Evolutionary conservation across 2,888 invertebrate genomes (phyloP).

Genomic region (Macrosoma leucophasiata): DNA sequence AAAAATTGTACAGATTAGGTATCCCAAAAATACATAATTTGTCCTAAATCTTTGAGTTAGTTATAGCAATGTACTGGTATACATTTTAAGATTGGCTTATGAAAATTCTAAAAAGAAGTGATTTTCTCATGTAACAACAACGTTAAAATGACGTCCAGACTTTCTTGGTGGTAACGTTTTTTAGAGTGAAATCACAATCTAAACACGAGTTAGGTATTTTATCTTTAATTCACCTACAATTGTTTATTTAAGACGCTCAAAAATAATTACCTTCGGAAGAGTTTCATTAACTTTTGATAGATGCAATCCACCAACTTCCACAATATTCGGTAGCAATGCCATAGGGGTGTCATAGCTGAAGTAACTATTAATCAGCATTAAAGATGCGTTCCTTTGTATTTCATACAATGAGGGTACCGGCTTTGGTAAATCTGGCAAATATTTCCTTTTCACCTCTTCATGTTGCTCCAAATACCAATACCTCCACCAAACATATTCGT

Average conservation of each 20-base stretch:
- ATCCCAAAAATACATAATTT: too few species aligned
- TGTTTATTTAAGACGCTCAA: slow-evolving; percentile 74
- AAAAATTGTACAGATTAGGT: too few species aligned
- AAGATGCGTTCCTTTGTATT: slow-evolving; percentile 49
- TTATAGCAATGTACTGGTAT: too few species aligned
- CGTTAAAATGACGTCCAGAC: too few species aligned
- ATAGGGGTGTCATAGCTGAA: slow-evolving; percentile 58
- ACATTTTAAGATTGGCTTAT: too few species aligned
- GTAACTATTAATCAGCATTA: slow-evolving; percentile 66
- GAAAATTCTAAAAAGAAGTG: too few species aligned
- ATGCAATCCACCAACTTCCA: slow-evolving; percentile 76
- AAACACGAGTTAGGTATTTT: too few species aligned
- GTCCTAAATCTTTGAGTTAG: too few species aligned
- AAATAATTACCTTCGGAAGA: slow-evolving; percentile 47
- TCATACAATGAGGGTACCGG: slow-evolving; percentile 53
- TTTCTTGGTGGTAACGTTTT: too few species aligned
- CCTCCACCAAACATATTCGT: slow-evolving; percentile 53
- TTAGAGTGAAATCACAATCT: too few species aligned
- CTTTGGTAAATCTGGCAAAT: slow-evolving; percentile 40
- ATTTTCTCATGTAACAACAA: too few species aligned
- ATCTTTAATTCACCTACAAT: slow-evolving; percentile 84
- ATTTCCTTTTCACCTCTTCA: slow-evolving; percentile 47
- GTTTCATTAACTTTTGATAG: slow-evolving; percentile 39
- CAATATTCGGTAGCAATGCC: slow-evolving; percentile 69
- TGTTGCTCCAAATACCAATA: slow-evolving; percentile 52